Evolutionary conservation across 2,797 vertebrate genomes (phyloP).

Genomic region (Syngnathus rostellatus): DNA sequence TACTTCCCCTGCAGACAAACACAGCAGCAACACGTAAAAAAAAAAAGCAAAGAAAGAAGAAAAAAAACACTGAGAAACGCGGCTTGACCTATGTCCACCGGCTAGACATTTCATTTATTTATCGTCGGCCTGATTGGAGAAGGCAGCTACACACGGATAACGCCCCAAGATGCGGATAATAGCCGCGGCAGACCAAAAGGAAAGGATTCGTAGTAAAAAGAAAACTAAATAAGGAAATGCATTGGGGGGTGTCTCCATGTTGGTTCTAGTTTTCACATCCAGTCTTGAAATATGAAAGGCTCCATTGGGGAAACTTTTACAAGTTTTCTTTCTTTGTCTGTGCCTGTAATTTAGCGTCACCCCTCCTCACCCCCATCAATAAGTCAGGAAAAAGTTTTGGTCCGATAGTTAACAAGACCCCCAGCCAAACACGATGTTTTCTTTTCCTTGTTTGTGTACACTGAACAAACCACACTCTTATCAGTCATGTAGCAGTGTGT

Average conservation of each 20-base stretch:
- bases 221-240: slow-evolving; percentile 58
- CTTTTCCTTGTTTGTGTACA: slow-evolving; percentile 39
- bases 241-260: slow-evolving; percentile 55
- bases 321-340: slow-evolving; percentile 54
- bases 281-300: slow-evolving; percentile 27
- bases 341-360: slow-evolving; percentile 56
- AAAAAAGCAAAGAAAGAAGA: slow-evolving; percentile 18
- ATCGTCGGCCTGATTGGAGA: slow-evolving; percentile 63
- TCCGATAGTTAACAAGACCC: slow-evolving; percentile 66
- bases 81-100: slow-evolving; percentile 66
- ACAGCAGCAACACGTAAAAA: slow-evolving; percentile 43
- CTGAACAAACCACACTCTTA: slow-evolving; percentile 49
- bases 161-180: slow-evolving; percentile 54
- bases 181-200: slow-evolving; percentile 60
- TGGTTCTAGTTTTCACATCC: slow-evolving; percentile 39
- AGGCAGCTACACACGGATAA: slow-evolving; percentile 66
- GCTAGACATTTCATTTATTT: slow-evolving; percentile 70
- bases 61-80: slow-evolving; percentile 55
- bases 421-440: slow-evolving; percentile 57
- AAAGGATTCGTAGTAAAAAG: slow-evolving; percentile 46
- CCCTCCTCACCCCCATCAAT: slow-evolving; percentile 46
- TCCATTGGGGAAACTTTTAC: slow-evolving; percentile 55
- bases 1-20: slow-evolving; percentile 64
- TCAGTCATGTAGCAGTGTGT: slow-evolving; percentile 59
- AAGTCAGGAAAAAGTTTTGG: slow-evolving; percentile 63